A percentile compares a stretch with the other conserved stretches of the same genome.
Evolutionary conservation across 1,140 invertebrate species (phyloP).

Genomic region (Odontomachus brunneus): DNA sequence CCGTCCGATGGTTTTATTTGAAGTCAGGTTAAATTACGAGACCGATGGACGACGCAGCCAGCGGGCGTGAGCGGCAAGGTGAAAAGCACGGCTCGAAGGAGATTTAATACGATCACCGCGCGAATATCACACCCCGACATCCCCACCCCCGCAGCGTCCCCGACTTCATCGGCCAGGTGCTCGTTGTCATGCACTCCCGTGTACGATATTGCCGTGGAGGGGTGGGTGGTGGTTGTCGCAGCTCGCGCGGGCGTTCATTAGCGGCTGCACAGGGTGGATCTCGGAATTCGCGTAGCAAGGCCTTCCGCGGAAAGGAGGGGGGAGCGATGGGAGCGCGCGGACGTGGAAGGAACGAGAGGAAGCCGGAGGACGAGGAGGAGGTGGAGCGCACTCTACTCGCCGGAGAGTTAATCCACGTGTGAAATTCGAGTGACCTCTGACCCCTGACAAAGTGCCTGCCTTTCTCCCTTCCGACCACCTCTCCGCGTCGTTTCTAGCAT

Average conservation of each 20-base stretch:
- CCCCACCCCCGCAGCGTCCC: conserved; percentile 48
- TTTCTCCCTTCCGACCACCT: conserved; percentile 62
- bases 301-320: conserved; percentile 65
- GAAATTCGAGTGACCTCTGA: conserved; percentile 81
- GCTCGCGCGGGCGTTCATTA: conserved; percentile 81
- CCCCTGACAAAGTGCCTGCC: conserved; percentile 71
- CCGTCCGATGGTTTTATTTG: conserved; percentile 74
- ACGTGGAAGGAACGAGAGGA: conserved; percentile 71
- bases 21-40: conserved; percentile 76
- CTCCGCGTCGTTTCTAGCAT: conserved; percentile 34
- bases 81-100: conserved; percentile 80
- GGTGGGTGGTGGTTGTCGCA: conserved; percentile 60
- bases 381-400: conserved; percentile 76
- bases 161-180: conserved; percentile 75
- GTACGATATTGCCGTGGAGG: conserved; percentile 67
- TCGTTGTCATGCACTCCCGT: conserved; percentile 79
- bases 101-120: conserved; percentile 82
- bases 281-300: conserved; percentile 80
- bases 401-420: conserved; percentile 82
- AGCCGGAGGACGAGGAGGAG: conserved; percentile 62
- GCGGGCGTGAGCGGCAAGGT: conserved; percentile 53
- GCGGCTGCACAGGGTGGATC: conserved; percentile 81
- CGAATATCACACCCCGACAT: conserved; percentile 76
- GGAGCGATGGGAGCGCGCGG: conserved; percentile 62
- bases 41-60: conserved; percentile 70